Evolutionary conservation across 2,797 vertebrate genomes (phyloP), one percentile per base, ranked within the genome.

Genomic region (Geotrypetes seraphini): DNA sequence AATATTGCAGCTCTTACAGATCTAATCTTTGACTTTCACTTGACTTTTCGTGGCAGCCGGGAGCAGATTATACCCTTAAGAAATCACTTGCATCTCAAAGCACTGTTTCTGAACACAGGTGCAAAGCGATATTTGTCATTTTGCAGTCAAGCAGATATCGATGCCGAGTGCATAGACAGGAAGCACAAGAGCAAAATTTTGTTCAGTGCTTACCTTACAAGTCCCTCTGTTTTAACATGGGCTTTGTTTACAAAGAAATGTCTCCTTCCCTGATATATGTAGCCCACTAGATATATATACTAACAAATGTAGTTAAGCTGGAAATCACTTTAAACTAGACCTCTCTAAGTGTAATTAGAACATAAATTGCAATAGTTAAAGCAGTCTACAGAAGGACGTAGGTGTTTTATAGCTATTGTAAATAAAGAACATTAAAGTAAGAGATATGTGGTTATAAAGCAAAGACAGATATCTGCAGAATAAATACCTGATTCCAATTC

Each of bases 351-450:
- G 42, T 69, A 68, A 69, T 75, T 71, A 66, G 60, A 57, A 55
- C 57, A 71, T 75, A 77, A 75, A 77, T 71, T 71, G 40, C 52
- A 56, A 58, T 32, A 35, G 60, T 71, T 71, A 49, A 33, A 59
- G 45, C 43, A 28, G 12, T 53, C 61, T 43, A 26, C 39, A 25
- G 51, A 59, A 57, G 50, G 60, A 35, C 48, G 25, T 48, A 53
- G 55, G 28, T 65, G 50, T 69, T 78, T 74, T 80, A 72, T 31
- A 64, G 51, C 59, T 72, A 36, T 67, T 71, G 57, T 73, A 78
- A 74, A 71, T 62, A 64, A 72, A 52, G 18, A 5, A 50, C 45
- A 47, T 72, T 67, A 66, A 63, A 71, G 53, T 64, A 66, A 55
- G 57, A 66, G 55, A 27, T 60, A 52, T 52, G 47, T 43, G 38